Evolutionary conservation across 2,113 vertebrate species (phyloP), one percentile per base, ranked within the genome.

Genomic region (Glareola pratincola): DNA sequence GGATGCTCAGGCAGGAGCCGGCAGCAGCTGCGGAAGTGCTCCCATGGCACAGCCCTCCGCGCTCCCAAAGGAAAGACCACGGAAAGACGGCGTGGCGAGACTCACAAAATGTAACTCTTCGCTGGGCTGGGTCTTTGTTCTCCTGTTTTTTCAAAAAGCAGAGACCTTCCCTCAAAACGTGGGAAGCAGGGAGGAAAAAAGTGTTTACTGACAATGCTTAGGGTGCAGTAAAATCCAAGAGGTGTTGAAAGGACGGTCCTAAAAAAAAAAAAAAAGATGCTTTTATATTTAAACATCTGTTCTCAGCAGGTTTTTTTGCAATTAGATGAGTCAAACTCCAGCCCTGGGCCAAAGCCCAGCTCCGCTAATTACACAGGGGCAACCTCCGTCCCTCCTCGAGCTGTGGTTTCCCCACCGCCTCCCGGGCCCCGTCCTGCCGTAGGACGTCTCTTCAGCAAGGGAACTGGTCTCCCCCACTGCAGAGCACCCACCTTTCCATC

Each of bases 31-130:
- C 2, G 1, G 72, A 76, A 92, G 48, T 1, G 0, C n/a, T 82
- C 57, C 43, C 78, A 22, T 2, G 1, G 23, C 2, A 0, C 3
- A 60, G 78, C 20, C 19, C 66, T 87, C 47, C 0, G 0, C 0
- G 2, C 3, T 79, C 74, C 82, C 82, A 19, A 56, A 82, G 78
- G 82, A 60, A 64, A 72, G 18, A 12, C 12, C 2, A 6, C n/a
- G 75, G 62, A 79, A 87, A 64, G 14, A 30, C n/a, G 56, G 36
- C 0, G 0, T 19, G 30, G 36, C 37, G 75, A 73, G 51, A 62
- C 20, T 32, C 53, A 76, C 0, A 0, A 69, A 69, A 86, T 11
- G 10, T 34, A 53, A 15, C 45, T 66, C 53, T 51, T 47, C 2
- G 0, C 62, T 67, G 36, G 30, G 48, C 32, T 57, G n/a, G 11